These are phyloP conservation scores for Apodemus agrarius DNA, from an alignment of 2,797 vertebrate genomes.

Conservation along the genomic window DNA sequence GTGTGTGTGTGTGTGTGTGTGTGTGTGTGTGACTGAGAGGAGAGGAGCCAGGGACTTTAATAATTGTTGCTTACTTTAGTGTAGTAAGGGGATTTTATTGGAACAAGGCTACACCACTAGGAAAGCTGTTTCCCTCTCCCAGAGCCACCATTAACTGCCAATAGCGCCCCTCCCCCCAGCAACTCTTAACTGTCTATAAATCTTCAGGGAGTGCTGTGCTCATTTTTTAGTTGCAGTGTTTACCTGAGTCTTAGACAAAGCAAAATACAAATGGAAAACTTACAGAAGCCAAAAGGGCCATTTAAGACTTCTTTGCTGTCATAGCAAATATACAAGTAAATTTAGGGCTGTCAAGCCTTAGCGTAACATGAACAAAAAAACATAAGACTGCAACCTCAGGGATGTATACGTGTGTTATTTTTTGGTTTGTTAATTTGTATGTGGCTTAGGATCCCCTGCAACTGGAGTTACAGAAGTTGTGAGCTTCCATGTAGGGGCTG, in stretches of 20 bases:
- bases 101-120: background rate
- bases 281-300: background rate
- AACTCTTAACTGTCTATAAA: background rate
- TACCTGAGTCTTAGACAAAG: constrained; percentile 16
- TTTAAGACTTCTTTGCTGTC: constrained; percentile 41
- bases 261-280: constrained; percentile 31
- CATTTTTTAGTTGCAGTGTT: constrained; percentile 16
- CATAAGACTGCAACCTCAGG: constrained; percentile 38
- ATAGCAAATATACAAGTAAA: constrained; percentile 11
- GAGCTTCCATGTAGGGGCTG: background rate
- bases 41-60: background rate
- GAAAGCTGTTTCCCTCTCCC: background rate
- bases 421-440: background rate
- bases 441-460: background rate
- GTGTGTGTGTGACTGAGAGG: no score
- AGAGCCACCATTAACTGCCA: background rate
- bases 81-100: background rate
- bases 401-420: constrained; percentile 45
- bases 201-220: background rate
- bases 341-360: background rate
- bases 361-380: constrained; percentile 46
- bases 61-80: background rate
- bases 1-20: background rate
- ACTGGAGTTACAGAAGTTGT: no score
- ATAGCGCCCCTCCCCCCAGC: background rate